Base-by-base conservation (phyloP, 2,113 vertebrate genomes). In the Amblyornis subalaris region DNA sequence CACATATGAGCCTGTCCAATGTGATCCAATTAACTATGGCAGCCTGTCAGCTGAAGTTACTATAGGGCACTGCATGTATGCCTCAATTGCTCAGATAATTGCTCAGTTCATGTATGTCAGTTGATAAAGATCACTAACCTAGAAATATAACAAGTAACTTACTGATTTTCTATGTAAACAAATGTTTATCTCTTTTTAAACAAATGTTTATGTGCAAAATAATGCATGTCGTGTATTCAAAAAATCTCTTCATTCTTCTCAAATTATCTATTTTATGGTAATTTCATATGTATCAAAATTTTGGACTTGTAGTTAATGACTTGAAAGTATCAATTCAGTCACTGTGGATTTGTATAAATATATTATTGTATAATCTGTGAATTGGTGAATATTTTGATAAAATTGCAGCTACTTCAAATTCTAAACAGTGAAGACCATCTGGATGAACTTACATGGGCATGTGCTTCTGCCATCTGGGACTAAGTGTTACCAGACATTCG, bases 31-130 rank as follows among this genome's bases (percentile, higher is more conserved):
- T 79, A 79, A 53, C 66, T 82, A 53, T 73, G 92, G 62, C 85
- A 89, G 70, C n/a, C 78, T 85, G 70, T 78, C 90, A 85, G 54
- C 71, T 95, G 19, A 91, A 75, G 70, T 94, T 72, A 72, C 73
- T 82, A 21, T 25, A 79, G 40, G 45, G 54, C 23, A 53, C 88
- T 91, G 70, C 17, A 55, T 67, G 61, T 28, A 35, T 87, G 66
- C 81, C 60, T 93, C 45, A 54, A 6, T 23, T 61, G 54, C 54
- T 73, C 40, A 35, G 57, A 75, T 89, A 75, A 72, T 87, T 82
- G 53, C 88, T 93, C 45, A 29, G 70, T 75, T 89, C 12, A 3
- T 75, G 20, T 66, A 33, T 74, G 44, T 58, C 61, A 40, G 38
- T 26, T 74, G 53, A 54, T 64, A 48, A 92, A 78, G 50, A 85